Evolutionary conservation across 2,797 vertebrate species (phyloP).

Genomic region (Sitta carolinensis): DNA sequence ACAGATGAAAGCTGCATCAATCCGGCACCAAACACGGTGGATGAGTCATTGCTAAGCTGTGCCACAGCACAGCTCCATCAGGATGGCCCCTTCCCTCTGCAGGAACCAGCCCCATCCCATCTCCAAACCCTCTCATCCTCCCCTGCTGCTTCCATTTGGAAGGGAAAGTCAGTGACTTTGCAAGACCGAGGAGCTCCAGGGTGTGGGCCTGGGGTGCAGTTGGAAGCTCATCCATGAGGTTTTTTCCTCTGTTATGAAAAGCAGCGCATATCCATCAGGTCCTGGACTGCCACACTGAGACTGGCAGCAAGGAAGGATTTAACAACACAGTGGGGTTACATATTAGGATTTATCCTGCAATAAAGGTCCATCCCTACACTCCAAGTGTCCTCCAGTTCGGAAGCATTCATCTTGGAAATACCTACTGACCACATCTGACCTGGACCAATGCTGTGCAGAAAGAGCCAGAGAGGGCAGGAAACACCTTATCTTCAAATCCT

Average conservation of each 20-base stretch:
- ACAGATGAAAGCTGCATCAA: constrained; percentile 14
- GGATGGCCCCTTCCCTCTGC: neutral
- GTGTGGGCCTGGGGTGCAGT: neutral
- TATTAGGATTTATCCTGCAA: neutral
- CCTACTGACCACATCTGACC: neutral
- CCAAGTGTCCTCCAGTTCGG: neutral
- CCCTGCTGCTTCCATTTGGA: neutral
- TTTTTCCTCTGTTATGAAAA: neutral
- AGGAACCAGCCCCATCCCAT: neutral
- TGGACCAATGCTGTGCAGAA: neutral
- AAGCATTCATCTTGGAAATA: neutral
- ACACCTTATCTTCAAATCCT: neutral
- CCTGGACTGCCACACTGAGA: neutral
- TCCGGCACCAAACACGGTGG: neutral
- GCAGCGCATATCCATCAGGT: fast-evolving
- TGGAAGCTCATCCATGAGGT: neutral
- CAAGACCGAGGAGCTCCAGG: neutral
- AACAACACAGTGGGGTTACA: neutral
- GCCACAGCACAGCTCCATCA: neutral
- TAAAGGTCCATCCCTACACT: neutral
- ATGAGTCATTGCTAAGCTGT: constrained; percentile 43
- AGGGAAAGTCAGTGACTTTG: neutral
- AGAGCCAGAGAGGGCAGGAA: neutral
- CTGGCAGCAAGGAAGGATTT: neutral
- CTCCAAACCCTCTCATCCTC: neutral